Percentiles rank a stretch among this genome's conserved stretches.
phyloP scores from a whole-genome alignment of 2,888 invertebrate genomes.

The Carabus problematicus region DNA sequence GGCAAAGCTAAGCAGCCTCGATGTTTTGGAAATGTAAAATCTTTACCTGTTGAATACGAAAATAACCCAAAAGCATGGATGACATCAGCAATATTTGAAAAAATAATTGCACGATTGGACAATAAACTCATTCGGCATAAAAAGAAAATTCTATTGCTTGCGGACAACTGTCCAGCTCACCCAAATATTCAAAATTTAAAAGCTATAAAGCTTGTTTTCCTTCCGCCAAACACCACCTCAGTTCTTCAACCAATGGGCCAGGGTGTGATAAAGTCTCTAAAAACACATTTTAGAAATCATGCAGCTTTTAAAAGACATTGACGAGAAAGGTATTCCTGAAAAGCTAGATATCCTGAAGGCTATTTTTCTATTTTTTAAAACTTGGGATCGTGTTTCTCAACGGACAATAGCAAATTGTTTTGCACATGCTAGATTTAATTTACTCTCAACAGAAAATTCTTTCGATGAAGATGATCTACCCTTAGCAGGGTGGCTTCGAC shows the following conservation, averaged over 20 bases:
- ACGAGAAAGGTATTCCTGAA: too few relatives aligned
- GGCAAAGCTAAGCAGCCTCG: constrained; percentile 50
- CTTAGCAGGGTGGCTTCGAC: too few relatives aligned
- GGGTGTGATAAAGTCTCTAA: constrained; percentile 1
- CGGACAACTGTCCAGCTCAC: constrained; percentile 48
- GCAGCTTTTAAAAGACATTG: too few relatives aligned
- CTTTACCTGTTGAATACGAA: constrained; percentile 47
- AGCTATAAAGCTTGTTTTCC: constrained; percentile 8
- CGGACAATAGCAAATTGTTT: too few relatives aligned
- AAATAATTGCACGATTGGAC: constrained; percentile 37
- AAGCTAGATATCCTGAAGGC: too few relatives aligned
- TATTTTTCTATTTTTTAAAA: too few relatives aligned
- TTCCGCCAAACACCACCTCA: constrained; percentile 6
- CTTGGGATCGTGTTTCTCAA: too few relatives aligned
- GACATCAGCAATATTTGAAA: constrained; percentile 44
- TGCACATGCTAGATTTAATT: too few relatives aligned
- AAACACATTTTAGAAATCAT: constrained; percentile 16
- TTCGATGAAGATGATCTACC: too few relatives aligned
- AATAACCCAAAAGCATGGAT: constrained; percentile 49
- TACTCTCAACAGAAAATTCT: too few relatives aligned
- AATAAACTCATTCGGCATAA: constrained; percentile 40
- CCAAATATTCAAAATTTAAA: constrained; percentile 32
- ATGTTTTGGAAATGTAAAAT: constrained; percentile 47
- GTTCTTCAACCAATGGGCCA: constrained; percentile 9
- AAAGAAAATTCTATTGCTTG: constrained; percentile 45